Conservation (phyloP, 2,888 invertebrate genomes). For the Ophioninae sp. region DNA sequence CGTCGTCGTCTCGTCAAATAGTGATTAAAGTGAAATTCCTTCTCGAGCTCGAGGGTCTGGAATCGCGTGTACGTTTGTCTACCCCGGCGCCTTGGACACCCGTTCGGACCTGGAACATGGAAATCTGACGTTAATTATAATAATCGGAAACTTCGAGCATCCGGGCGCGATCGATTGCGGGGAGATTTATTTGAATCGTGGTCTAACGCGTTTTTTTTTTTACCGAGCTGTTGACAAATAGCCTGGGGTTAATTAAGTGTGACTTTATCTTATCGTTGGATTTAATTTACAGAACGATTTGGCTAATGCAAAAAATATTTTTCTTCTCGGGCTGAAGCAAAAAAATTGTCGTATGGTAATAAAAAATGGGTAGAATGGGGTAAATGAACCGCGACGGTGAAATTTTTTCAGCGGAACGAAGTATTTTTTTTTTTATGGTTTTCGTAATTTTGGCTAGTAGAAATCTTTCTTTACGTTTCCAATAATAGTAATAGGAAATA, state of each 20-base stretch:
- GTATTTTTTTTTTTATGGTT: too few relatives aligned
- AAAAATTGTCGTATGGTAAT: too few relatives aligned
- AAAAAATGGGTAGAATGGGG: too few relatives aligned
- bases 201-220: not conserved
- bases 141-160: slow-evolving; percentile 28
- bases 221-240: not conserved
- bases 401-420: too few relatives aligned
- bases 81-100: slow-evolving; percentile 95
- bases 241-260: too few relatives aligned
- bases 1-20: slow-evolving; percentile 97
- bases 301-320: not conserved
- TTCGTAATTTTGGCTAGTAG: too few relatives aligned
- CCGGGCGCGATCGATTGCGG: not conserved
- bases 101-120: slow-evolving; percentile 93
- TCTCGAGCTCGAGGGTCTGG: slow-evolving; percentile 98
- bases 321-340: too few relatives aligned
- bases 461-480: too few relatives aligned
- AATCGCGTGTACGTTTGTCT: slow-evolving; percentile 99
- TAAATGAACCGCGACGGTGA: too few relatives aligned
- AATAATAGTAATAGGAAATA: too few relatives aligned
- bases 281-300: too few relatives aligned
- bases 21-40: slow-evolving; percentile 99
- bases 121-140: slow-evolving; percentile 64
- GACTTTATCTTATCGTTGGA: too few relatives aligned
- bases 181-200: not conserved